A percentile compares a stretch with the other conserved stretches of the same genome.
These are phyloP conservation scores for Drosophila stalkeri DNA, from an alignment of 2,888 invertebrate species.

Conservation along the genomic window DNA sequence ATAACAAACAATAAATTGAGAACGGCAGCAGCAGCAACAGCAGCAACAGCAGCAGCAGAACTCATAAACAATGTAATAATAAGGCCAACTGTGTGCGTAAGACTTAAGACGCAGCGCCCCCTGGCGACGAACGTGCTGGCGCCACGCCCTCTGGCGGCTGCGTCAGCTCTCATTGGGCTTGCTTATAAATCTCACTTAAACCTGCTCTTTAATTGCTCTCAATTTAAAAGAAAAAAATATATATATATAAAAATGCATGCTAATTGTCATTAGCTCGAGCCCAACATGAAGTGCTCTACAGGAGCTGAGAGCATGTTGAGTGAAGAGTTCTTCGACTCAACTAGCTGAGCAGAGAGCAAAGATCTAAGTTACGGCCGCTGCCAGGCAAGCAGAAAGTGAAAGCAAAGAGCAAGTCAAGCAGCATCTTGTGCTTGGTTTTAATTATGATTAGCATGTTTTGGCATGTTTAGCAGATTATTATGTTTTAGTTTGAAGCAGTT, in stretches of 20 bases:
- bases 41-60: constrained; percentile 32
- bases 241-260: constrained; percentile 45
- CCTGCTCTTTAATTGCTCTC: constrained; percentile 69
- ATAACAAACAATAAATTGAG: constrained; percentile 67
- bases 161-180: constrained; percentile 18
- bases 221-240: constrained; percentile 60
- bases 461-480: neutral
- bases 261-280: constrained; percentile 70
- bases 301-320: constrained; percentile 12
- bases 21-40: constrained; percentile 30
- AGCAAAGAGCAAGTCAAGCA: neutral
- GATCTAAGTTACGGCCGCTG: neutral
- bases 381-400: neutral
- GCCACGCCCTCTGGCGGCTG: constrained; percentile 44
- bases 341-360: neutral
- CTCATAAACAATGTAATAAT: constrained; percentile 79
- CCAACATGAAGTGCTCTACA: constrained; percentile 15
- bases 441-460: neutral
- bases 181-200: constrained; percentile 77
- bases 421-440: neutral
- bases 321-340: constrained; percentile 18
- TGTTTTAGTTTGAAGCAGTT: neutral
- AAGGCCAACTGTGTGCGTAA: constrained; percentile 65
- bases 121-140: constrained; percentile 34
- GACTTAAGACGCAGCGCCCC: constrained; percentile 55